A percentile compares a stretch with the other conserved stretches of the same genome.
phyloP scores from a whole-genome alignment of 2,888 invertebrate species.

The Drosophila flavopinicola region DNA sequence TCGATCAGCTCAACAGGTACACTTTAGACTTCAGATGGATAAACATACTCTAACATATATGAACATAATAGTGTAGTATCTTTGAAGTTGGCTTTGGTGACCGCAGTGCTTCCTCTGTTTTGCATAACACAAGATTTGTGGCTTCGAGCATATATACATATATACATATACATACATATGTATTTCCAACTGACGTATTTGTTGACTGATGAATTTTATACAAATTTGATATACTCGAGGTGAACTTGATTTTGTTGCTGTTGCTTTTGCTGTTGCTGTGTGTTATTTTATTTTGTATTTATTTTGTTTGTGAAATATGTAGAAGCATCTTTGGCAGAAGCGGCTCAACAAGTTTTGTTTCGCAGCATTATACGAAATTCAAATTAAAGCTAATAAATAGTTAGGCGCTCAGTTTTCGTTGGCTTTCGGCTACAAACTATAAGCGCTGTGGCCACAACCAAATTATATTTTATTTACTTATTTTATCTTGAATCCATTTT shows the following conservation, averaged over 20 bases:
- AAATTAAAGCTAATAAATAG: conserved; percentile 80
- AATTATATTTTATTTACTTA: conserved; percentile 55
- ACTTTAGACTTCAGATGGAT: conserved; percentile 24
- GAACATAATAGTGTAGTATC: conserved; percentile 6
- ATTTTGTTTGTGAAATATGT: conserved; percentile 48
- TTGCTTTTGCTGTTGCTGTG: conserved; percentile 38
- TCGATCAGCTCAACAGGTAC: conserved; percentile 58
- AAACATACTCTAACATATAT: conserved; percentile 22
- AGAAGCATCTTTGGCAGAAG: conserved; percentile 75
- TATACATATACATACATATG: not conserved
- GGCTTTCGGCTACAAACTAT: conserved; percentile 29
- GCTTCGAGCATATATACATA: conserved; percentile 33
- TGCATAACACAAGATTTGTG: conserved; percentile 66
- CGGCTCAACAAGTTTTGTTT: conserved; percentile 67
- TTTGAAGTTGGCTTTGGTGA: conserved; percentile 38
- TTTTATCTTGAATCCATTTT: conserved; percentile 54
- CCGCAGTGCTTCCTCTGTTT: conserved; percentile 69
- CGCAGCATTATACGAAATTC: conserved; percentile 71
- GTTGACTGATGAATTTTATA: conserved; percentile 77
- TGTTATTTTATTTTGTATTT: conserved; percentile 36
- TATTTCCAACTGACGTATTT: conserved; percentile 70
- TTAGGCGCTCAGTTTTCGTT: conserved; percentile 56
- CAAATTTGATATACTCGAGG: conserved; percentile 79
- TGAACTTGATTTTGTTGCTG: conserved; percentile 74
- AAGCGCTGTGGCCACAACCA: conserved; percentile 31